Conservation (phyloP, 2,797 vertebrate genomes). For the Acipenser ruthenus region DNA sequence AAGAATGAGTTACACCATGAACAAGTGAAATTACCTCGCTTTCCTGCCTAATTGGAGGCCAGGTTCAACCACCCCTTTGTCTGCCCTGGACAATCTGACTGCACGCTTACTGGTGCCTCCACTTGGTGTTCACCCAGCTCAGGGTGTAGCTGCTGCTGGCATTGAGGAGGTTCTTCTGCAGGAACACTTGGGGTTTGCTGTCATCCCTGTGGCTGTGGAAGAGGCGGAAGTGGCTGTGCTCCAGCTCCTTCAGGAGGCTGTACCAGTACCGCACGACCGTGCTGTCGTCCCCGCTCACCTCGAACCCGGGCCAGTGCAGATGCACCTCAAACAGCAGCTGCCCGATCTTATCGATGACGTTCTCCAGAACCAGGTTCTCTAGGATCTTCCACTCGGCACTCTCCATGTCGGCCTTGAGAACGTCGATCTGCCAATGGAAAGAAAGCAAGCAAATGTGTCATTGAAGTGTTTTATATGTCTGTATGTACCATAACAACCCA, state of each 20-base stretch:
- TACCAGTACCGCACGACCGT: conserved; percentile 88
- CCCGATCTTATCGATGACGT: conserved; percentile 76
- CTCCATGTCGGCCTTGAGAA: conserved; percentile 88
- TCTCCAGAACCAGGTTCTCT: conserved; percentile 86
- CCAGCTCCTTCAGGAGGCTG: conserved; percentile 84
- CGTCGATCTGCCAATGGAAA: conserved; percentile 68
- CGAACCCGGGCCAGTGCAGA: conserved; percentile 91
- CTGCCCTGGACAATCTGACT: too few relatives aligned
- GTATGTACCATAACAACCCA: too few relatives aligned
- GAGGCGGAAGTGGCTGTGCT: conserved; percentile 75
- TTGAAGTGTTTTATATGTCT: too few relatives aligned
- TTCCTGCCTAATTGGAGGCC: too few relatives aligned
- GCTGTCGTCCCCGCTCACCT: conserved; percentile 80
- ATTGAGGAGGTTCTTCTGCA: conserved; percentile 78
- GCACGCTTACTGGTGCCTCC: conserved; percentile 45
- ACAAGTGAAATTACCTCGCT: too few relatives aligned
- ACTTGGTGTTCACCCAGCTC: conserved; percentile 85
- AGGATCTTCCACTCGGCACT: conserved; percentile 95
- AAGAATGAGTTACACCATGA: too few relatives aligned
- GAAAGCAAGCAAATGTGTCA: too few relatives aligned
- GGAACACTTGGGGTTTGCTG: conserved; percentile 71
- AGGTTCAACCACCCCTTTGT: neutral
- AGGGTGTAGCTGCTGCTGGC: conserved; percentile 82
- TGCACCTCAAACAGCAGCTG: conserved; percentile 86
- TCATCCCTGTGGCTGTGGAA: conserved; percentile 75